phyloP scores from a whole-genome alignment of 1,140 invertebrate species.

The Zelostemma sp. region DNA sequence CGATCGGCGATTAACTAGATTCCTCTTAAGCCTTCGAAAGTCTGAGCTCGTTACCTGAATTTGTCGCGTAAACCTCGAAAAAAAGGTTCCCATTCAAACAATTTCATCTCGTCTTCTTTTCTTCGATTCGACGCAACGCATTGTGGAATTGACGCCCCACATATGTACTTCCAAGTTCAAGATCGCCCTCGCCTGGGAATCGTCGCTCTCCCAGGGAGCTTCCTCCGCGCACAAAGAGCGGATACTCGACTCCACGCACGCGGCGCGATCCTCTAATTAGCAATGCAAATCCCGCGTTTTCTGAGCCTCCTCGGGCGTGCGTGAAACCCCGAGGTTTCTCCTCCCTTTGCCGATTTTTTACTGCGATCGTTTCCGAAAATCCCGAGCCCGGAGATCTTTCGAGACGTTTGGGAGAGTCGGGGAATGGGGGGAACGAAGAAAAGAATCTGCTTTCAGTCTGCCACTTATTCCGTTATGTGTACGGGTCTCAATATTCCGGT shows the following conservation, averaged over 20 bases:
- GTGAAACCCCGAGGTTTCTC: neutral
- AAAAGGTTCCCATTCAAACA: slow-evolving; percentile 1
- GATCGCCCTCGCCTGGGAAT: neutral
- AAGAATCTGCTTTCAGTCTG: slow-evolving; percentile 48
- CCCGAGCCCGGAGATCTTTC: slow-evolving; percentile 30
- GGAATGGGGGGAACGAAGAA: slow-evolving; percentile 29
- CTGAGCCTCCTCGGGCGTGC: too few relatives aligned
- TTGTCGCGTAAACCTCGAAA: slow-evolving; percentile 30
- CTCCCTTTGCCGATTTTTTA: too few relatives aligned
- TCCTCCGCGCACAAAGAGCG: neutral
- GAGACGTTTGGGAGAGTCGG: slow-evolving; percentile 25
- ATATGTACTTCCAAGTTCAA: neutral
- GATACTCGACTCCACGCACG: neutral
- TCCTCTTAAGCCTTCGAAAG: slow-evolving; percentile 45
- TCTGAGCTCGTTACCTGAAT: slow-evolving; percentile 45
- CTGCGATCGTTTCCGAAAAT: too few relatives aligned
- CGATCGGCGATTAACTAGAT: slow-evolving; percentile 47
- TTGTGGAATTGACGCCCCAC: neutral
- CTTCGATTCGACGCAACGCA: too few relatives aligned
- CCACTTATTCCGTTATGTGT: slow-evolving; percentile 48
- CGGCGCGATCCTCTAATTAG: neutral
- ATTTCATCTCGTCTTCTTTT: too few relatives aligned
- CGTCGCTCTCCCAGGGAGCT: neutral
- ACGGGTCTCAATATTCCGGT: slow-evolving; percentile 35
- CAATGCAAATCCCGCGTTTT: neutral